A percentile compares a stretch with the other conserved stretches of the same genome.
phyloP scores from a whole-genome alignment of 2,113 vertebrate species.

The Oncorhynchus tshawytscha region DNA sequence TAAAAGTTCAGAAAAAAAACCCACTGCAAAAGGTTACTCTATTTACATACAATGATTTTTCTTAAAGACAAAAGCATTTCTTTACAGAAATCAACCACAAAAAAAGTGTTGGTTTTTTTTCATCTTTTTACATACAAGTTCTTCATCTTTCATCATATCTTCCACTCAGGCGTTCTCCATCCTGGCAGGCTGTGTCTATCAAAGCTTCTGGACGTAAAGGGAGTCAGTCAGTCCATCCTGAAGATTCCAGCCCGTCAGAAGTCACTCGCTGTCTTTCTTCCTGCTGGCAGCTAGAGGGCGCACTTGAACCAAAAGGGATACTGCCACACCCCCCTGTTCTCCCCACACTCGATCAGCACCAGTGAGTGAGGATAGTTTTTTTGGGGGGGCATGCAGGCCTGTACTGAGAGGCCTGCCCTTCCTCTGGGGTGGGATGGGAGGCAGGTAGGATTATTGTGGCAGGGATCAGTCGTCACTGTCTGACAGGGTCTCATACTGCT shows the following conservation, averaged over 20 bases:
- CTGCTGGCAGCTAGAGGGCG: constrained; percentile 56
- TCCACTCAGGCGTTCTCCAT: constrained; percentile 20
- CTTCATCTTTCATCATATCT: constrained; percentile 56
- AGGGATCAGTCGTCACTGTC: constrained; percentile 93
- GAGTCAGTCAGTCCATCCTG: constrained; percentile 44
- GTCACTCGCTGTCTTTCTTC: constrained; percentile 44
- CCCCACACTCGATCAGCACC: constrained; percentile 34
- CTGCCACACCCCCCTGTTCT: constrained; percentile 36
- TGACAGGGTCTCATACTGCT: constrained; percentile 96
- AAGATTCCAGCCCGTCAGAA: constrained; percentile 47
- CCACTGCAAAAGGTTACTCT: constrained; percentile 89
- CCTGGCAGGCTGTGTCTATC: constrained; percentile 36
- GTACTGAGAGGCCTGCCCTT: constrained; percentile 28
- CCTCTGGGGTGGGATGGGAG: constrained; percentile 16
- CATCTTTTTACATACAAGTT: constrained; percentile 73
- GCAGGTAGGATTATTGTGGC: constrained; percentile 2
- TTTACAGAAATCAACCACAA: constrained; percentile 88
- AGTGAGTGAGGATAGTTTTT: constrained; percentile 47
- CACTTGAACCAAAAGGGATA: constrained; percentile 64
- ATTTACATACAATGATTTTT: constrained; percentile 85
- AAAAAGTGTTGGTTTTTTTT: constrained; percentile 70
- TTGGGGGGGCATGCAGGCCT: constrained; percentile 15
- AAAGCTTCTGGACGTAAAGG: constrained; percentile 55
- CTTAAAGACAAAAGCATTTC: constrained; percentile 85
- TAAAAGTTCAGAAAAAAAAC: constrained; percentile 78